These are phyloP conservation scores for Tadarida brasiliensis DNA, from an alignment of 2,797 vertebrate species.

Conservation along the genomic window DNA sequence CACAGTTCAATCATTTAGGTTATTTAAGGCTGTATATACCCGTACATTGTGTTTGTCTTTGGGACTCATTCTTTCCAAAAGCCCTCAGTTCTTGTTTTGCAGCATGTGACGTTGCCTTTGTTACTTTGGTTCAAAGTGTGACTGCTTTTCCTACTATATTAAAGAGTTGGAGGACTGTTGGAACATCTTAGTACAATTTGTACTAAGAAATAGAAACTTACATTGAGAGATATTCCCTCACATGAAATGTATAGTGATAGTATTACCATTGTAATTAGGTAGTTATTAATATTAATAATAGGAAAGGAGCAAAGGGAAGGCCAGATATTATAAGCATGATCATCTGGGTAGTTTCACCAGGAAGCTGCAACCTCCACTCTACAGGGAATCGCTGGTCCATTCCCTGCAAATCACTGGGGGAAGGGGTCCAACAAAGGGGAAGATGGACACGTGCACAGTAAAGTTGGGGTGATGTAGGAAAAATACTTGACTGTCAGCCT, in stretches of 20 bases:
- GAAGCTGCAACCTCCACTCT: neutral
- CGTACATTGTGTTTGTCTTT: neutral
- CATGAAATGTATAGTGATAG: neutral
- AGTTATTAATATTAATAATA: neutral
- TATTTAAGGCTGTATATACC: neutral
- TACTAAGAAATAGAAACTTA: constrained; percentile 12
- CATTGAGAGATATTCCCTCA: neutral
- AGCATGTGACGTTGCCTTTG: neutral
- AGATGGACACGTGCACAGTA: neutral
- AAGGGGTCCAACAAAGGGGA: neutral
- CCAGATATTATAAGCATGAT: neutral
- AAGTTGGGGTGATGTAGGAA: neutral
- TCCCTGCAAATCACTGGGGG: neutral
- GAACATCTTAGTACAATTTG: neutral
- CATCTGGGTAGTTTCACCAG: neutral
- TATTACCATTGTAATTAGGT: neutral
- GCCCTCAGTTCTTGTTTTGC: neutral
- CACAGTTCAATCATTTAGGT: neutral
- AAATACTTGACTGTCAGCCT: neutral
- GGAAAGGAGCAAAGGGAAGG: neutral
- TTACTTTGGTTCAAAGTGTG: neutral
- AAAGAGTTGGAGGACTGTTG: neutral
- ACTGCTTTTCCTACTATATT: neutral
- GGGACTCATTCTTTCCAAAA: constrained; percentile 2
- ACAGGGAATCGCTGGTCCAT: neutral